Conservation (phyloP, 2,888 invertebrate genomes). For the Augiades crinisus region DNA sequence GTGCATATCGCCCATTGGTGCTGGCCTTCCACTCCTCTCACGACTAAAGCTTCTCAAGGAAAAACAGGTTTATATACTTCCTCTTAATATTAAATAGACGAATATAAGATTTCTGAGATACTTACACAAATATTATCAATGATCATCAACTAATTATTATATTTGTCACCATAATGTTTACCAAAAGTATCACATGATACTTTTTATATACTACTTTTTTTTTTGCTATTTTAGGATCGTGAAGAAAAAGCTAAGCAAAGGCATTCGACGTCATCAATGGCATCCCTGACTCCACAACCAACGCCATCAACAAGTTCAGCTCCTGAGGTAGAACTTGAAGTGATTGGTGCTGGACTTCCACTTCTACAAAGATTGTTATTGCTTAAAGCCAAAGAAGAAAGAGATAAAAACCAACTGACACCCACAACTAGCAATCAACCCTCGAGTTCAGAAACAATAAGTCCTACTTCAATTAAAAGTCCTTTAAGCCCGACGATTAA, state of each 20-base stretch:
- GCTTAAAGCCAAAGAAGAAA: constrained; percentile 88
- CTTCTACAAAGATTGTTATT: constrained; percentile 87
- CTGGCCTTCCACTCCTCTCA: constrained; percentile 90
- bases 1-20: constrained; percentile 88
- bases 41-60: constrained; percentile 91
- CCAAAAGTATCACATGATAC: too few relatives aligned
- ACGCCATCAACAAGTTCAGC: constrained; percentile 83
- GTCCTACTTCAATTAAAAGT: constrained; percentile 75
- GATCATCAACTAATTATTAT: too few relatives aligned
- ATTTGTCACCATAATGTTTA: too few relatives aligned
- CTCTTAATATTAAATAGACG: too few relatives aligned
- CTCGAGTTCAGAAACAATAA: constrained; percentile 77
- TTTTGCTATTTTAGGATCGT: constrained; percentile 56
- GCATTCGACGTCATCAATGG: constrained; percentile 57
- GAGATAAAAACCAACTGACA: constrained; percentile 73
- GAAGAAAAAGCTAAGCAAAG: constrained; percentile 77
- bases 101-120: too few relatives aligned
- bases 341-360: constrained; percentile 86
- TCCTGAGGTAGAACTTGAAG: constrained; percentile 80
- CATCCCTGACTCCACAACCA: constrained; percentile 74
- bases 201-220: background rate
- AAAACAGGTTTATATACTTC: constrained; percentile 87
- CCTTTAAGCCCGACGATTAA: constrained; percentile 76
- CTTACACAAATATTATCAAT: too few relatives aligned
- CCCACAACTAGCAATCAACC: constrained; percentile 68